phyloP scores from a whole-genome alignment of 2,888 invertebrate species.

The Acrobasis consociella region DNA sequence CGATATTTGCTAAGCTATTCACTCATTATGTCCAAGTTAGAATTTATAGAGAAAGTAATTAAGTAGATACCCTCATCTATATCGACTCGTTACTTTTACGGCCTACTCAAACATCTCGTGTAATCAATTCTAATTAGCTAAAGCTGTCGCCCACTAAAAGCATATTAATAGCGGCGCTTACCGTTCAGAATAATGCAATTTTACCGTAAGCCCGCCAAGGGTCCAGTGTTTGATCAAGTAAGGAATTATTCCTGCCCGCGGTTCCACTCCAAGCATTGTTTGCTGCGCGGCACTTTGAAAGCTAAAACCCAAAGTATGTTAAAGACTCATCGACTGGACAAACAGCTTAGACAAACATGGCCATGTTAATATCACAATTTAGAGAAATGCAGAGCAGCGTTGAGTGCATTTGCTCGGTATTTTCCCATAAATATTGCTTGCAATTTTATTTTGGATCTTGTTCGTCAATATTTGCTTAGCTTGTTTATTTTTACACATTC shows the following conservation, averaged over 20 bases:
- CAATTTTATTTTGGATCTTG: conserved; percentile 39
- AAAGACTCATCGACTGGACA: conserved; percentile 74
- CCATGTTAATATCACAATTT: conserved; percentile 75
- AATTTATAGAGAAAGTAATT: neutral
- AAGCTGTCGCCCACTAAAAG: conserved; percentile 38
- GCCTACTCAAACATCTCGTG: neutral
- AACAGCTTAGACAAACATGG: conserved; percentile 69
- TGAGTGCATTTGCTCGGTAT: conserved; percentile 55
- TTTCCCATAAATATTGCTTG: conserved; percentile 58
- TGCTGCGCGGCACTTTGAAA: conserved; percentile 77
- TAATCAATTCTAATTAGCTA: conserved; percentile 18
- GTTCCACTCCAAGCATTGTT: conserved; percentile 68
- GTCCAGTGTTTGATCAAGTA: conserved; percentile 65
- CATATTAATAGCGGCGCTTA: conserved; percentile 50
- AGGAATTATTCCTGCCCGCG: conserved; percentile 66
- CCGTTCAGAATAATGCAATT: conserved; percentile 62
- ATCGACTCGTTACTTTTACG: neutral
- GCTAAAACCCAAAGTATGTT: conserved; percentile 82
- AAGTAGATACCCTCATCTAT: neutral
- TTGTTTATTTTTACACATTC: neutral
- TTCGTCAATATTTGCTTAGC: conserved; percentile 21
- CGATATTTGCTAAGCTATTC: too few species aligned
- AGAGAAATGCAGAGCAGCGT: conserved; percentile 76
- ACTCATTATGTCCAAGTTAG: neutral
- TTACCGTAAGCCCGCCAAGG: conserved; percentile 66